A percentile compares a stretch with the other conserved stretches of the same genome.
Conservation (phyloP, 2,888 invertebrate species). For the Hirtodrosophila histrioides region DNA sequence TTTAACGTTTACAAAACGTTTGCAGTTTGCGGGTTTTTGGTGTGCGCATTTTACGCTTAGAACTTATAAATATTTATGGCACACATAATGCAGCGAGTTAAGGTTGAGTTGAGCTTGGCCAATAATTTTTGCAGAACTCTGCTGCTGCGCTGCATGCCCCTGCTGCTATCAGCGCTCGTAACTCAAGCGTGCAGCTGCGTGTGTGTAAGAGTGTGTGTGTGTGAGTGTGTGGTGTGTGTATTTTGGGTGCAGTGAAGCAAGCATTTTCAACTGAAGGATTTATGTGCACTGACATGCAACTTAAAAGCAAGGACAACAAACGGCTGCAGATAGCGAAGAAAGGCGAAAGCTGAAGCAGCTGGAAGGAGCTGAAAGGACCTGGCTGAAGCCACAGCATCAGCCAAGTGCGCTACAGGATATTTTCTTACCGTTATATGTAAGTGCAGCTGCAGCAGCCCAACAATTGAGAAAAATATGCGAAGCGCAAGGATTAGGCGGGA, state of each 20-base stretch:
- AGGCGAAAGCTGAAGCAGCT: slow-evolving; percentile 18
- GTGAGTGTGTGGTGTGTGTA: slow-evolving; percentile 43
- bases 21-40: slow-evolving; percentile 44
- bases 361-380: slow-evolving; percentile 2
- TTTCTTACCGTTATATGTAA: slow-evolving; percentile 23
- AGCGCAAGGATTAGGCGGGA: slow-evolving; percentile 70
- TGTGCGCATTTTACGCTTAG: slow-evolving; percentile 68
- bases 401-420: slow-evolving; percentile 12
- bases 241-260: slow-evolving; percentile 71
- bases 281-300: slow-evolving; percentile 77
- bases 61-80: slow-evolving; percentile 79
- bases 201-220: slow-evolving; percentile 15
- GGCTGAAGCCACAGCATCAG: too few relatives aligned
- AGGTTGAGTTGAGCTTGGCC: slow-evolving; percentile 67
- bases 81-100: slow-evolving; percentile 70
- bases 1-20: slow-evolving; percentile 61
- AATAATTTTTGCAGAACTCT: slow-evolving; percentile 60
- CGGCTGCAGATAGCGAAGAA: slow-evolving; percentile 54
- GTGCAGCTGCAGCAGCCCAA: slow-evolving; percentile 37
- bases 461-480: slow-evolving; percentile 76
- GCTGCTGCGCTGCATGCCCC: slow-evolving; percentile 9
- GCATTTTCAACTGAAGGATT: slow-evolving; percentile 76
- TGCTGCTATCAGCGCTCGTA: slow-evolving; percentile 58
- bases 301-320: slow-evolving; percentile 77
- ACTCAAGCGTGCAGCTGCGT: slow-evolving; percentile 40